phyloP scores from a whole-genome alignment of 2,797 vertebrate species.

The Peromyscus nudipes region DNA sequence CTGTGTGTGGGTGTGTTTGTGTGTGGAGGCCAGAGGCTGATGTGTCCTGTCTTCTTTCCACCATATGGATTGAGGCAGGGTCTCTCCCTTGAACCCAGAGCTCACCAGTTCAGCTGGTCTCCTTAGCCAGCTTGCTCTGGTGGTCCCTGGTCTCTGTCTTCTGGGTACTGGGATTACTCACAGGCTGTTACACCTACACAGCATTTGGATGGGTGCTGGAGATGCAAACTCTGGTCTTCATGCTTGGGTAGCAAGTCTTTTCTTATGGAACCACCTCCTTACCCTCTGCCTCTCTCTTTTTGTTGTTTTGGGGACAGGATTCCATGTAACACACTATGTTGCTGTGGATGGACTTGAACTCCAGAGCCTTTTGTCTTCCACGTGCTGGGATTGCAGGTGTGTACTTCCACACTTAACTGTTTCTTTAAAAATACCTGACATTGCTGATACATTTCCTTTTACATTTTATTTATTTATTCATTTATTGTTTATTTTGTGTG shows the following conservation, averaged over 20 bases:
- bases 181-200: not conserved
- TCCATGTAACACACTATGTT: not conserved
- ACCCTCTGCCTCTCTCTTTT: not conserved
- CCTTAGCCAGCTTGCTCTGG: not conserved
- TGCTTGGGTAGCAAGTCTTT: not conserved
- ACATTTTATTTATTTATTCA: not conserved
- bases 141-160: not conserved
- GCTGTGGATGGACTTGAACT: not conserved
- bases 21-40: not conserved
- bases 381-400: not conserved
- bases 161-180: not conserved
- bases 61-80: not conserved
- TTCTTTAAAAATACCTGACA: constrained; percentile 62
- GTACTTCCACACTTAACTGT: not conserved
- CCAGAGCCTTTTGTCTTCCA: not conserved
- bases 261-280: not conserved
- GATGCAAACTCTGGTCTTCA: not conserved
- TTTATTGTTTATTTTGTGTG: not conserved
- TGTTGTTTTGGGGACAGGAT: not conserved
- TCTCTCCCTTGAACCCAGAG: not conserved
- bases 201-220: not conserved
- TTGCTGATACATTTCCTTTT: not conserved
- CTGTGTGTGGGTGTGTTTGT: not conserved
- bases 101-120: not conserved
- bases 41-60: not conserved